Evolutionary conservation across 1,140 invertebrate genomes (phyloP).

Genomic region (Rhagoletis zephyria): DNA sequence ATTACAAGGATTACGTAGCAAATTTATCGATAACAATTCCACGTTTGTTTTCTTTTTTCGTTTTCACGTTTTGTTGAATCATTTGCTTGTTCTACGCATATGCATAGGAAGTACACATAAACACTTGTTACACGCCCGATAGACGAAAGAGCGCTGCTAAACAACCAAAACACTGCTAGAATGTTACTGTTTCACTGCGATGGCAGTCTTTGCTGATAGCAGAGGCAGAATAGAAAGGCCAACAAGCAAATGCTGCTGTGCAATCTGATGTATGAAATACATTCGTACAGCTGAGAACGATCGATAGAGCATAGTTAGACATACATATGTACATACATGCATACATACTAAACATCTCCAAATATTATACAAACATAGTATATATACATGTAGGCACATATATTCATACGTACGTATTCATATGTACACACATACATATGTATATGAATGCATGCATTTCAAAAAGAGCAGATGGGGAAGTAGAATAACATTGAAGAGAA

Average conservation of each 20-base stretch:
- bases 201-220: neutral
- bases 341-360: neutral
- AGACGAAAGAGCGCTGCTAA: neutral
- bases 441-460: neutral
- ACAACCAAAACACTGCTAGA: neutral
- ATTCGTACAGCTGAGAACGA: neutral
- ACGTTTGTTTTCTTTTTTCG: neutral
- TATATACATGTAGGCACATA: neutral
- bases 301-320: neutral
- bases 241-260: slow-evolving; percentile 22
- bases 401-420: neutral
- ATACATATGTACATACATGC: neutral
- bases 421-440: neutral
- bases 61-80: neutral
- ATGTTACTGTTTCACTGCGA: neutral
- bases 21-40: neutral
- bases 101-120: neutral
- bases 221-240: slow-evolving; percentile 19
- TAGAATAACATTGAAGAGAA: neutral
- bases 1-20: neutral
- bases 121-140: neutral
- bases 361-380: neutral
- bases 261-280: neutral
- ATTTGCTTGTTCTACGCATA: neutral
- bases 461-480: neutral